phyloP scores from a whole-genome alignment of 1,140 invertebrate species.

The Cotesia glomerata region DNA sequence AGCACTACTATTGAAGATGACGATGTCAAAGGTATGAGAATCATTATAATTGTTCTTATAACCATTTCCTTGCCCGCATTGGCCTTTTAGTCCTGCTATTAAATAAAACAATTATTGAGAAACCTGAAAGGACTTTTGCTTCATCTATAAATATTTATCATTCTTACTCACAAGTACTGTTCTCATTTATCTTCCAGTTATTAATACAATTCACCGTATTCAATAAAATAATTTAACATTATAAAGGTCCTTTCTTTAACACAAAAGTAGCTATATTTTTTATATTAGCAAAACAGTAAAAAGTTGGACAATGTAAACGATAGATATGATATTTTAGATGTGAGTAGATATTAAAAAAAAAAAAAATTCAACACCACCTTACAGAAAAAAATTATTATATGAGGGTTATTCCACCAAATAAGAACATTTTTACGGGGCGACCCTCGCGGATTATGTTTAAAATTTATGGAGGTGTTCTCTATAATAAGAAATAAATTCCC shows the following conservation, averaged over 20 bases:
- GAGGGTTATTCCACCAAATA: no score
- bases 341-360: conserved; percentile 11
- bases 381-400: no score
- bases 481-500: no score
- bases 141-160: conserved; percentile 3
- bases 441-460: no score
- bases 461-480: no score
- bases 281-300: neutral
- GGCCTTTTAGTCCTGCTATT: conserved; percentile 9
- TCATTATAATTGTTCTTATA: conserved; percentile 30
- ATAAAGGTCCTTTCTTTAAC: no score
- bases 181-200: neutral
- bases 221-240: no score
- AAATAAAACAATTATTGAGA: neutral
- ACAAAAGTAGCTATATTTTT: no score
- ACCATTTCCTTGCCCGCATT: conserved; percentile 20
- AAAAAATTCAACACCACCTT: no score
- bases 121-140: neutral
- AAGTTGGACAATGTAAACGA: neutral
- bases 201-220: neutral
- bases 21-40: conserved; percentile 81
- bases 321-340: neutral
- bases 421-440: no score
- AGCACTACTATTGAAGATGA: conserved; percentile 92
- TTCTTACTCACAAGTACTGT: neutral